Conservation (phyloP, 2,888 invertebrate species). For the Nebria brevicollis region DNA sequence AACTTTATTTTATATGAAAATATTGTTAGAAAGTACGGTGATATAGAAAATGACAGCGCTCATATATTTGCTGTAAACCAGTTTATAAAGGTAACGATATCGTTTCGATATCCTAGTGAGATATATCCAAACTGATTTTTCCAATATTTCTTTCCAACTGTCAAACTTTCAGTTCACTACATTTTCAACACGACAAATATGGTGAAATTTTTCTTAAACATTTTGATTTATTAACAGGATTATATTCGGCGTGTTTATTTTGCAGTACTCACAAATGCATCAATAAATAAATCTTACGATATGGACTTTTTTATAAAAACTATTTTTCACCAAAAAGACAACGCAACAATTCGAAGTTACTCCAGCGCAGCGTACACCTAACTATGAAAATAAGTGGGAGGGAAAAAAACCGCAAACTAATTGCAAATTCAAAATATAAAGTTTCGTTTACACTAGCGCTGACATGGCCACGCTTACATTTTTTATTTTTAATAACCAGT, state of each 20-base stretch:
- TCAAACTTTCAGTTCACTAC: background rate
- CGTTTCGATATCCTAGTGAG: background rate
- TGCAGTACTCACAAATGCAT: background rate
- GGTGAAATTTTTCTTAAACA: conserved; percentile 1
- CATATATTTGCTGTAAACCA: background rate
- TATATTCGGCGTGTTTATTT: background rate
- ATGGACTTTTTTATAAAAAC: background rate
- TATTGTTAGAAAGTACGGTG: background rate
- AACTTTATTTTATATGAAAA: background rate
- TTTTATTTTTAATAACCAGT: conserved; percentile 20
- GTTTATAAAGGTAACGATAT: conserved; percentile 1
- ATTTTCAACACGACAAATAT: conserved; percentile 1
- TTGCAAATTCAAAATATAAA: conserved; percentile 16
- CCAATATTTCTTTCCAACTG: background rate
- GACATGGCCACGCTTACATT: background rate
- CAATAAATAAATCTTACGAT: background rate
- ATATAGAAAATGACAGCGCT: background rate
- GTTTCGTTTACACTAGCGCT: conserved; percentile 16
- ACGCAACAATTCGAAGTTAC: background rate
- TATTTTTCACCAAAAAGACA: background rate
- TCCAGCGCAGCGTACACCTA: background rate
- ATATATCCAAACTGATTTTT: background rate
- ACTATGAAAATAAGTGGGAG: background rate
- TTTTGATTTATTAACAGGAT: background rate
- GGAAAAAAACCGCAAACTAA: background rate